These are phyloP conservation scores for Acromyrmex charruanus DNA, from an alignment of 1,140 invertebrate genomes.

Conservation along the genomic window DNA sequence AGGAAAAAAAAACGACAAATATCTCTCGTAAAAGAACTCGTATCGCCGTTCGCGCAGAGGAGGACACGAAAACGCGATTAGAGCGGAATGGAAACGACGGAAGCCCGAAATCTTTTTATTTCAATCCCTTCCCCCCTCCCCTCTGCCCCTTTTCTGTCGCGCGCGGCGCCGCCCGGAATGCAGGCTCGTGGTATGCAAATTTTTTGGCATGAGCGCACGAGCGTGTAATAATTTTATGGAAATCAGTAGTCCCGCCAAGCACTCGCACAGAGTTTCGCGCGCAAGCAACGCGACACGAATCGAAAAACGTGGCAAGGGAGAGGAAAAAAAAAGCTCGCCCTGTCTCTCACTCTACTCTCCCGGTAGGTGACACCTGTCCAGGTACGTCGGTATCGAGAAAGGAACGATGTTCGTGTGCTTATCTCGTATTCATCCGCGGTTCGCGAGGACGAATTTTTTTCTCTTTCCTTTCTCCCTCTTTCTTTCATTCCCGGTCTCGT, in stretches of 20 bases:
- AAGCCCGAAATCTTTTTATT: conserved; percentile 65
- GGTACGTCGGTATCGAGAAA: conserved; percentile 30
- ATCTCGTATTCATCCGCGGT: conserved; percentile 55
- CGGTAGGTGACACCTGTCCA: conserved; percentile 2
- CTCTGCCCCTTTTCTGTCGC: not conserved
- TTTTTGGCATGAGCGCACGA: conserved; percentile 50
- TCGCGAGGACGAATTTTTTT: not conserved
- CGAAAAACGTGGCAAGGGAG: not conserved
- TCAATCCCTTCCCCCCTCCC: not conserved
- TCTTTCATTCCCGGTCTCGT: conserved; percentile 2
- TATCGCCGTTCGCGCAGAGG: conserved; percentile 26
- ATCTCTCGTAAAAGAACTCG: conserved; percentile 8
- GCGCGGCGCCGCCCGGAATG: not conserved
- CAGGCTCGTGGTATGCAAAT: conserved; percentile 70
- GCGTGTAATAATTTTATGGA: conserved; percentile 76
- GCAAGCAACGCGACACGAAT: conserved; percentile 5
- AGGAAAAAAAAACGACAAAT: conserved; percentile 47
- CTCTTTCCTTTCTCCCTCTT: not conserved
- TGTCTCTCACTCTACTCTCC: not conserved
- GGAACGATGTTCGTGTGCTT: conserved; percentile 23
- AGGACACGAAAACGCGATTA: conserved; percentile 72
- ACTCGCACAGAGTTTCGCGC: conserved; percentile 59
- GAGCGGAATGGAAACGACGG: conserved; percentile 53
- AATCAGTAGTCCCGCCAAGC: conserved; percentile 68
- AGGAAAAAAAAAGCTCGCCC: not conserved